Evolutionary conservation across 1,140 invertebrate species (phyloP).

Genomic region (Cardiocondyla obscurior): DNA sequence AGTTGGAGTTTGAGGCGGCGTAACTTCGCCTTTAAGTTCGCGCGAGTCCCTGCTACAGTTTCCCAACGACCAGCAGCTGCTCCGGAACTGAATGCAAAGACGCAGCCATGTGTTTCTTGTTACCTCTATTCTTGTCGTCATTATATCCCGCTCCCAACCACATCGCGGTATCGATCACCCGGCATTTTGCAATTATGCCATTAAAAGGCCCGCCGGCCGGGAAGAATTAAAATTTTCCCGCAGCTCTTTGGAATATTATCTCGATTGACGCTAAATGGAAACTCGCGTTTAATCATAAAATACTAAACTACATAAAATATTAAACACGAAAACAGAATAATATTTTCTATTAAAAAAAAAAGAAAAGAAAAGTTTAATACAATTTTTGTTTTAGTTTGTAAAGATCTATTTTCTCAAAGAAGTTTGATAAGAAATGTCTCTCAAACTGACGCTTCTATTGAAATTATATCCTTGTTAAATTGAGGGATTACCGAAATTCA

Average conservation of each 20-base stretch:
- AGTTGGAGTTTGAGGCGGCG: conserved; percentile 46
- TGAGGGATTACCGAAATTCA: conserved; percentile 14
- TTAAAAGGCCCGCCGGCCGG: background rate
- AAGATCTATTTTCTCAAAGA: background rate
- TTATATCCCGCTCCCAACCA: conserved; percentile 42
- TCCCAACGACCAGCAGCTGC: conserved; percentile 58
- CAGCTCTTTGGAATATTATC: background rate
- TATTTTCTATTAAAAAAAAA: no score
- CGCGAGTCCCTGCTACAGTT: conserved; percentile 46
- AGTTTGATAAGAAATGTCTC: background rate
- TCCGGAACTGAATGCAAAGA: conserved; percentile 54
- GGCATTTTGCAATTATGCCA: conserved; percentile 17
- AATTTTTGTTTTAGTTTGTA: background rate
- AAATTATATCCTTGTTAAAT: background rate
- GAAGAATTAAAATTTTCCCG: background rate
- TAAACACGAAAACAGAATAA: background rate
- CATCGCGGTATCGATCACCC: conserved; percentile 33
- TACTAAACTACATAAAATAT: background rate
- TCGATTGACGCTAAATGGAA: background rate
- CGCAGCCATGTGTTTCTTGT: conserved; percentile 49
- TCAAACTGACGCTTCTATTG: background rate
- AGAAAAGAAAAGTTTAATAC: background rate
- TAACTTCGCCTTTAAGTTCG: conserved; percentile 58
- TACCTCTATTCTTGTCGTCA: conserved; percentile 44
- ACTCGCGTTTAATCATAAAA: background rate